Conservation (phyloP, 2,888 invertebrate species). For the Malacosoma neustria region DNA sequence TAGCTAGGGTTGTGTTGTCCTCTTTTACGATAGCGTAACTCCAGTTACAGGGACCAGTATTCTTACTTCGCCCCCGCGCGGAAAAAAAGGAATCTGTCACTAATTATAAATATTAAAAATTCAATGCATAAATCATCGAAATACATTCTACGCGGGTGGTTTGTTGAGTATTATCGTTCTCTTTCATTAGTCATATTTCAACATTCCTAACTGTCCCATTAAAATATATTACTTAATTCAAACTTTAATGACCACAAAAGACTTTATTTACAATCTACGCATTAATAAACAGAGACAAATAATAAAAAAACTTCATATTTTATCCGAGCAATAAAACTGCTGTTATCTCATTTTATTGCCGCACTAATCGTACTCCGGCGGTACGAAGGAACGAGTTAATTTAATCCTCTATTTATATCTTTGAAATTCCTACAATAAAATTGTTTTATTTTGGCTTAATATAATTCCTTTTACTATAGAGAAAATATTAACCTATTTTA, state of each 20-base stretch:
- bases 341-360: slow-evolving; percentile 41
- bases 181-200: neutral
- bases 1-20: no score
- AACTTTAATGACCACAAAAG: neutral
- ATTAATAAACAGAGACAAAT: slow-evolving; percentile 36
- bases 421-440: neutral
- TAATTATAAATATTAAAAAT: no score
- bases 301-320: slow-evolving; percentile 22
- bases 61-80: no score
- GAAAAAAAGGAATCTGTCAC: no score
- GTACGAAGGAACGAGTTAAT: neutral
- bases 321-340: slow-evolving; percentile 26
- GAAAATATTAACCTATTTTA: no score
- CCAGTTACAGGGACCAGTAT: no score
- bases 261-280: slow-evolving; percentile 15
- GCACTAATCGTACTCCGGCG: slow-evolving; percentile 23
- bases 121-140: neutral
- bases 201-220: neutral
- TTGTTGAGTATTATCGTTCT: neutral
- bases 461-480: no score
- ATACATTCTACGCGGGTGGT: neutral
- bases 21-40: no score
- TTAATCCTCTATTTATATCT: slow-evolving; percentile 1
- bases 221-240: neutral
- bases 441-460: no score